Evolutionary conservation across 2,888 invertebrate species (phyloP), one percentile per base, ranked within the genome.

Genomic region (Aphidius colemani): DNA sequence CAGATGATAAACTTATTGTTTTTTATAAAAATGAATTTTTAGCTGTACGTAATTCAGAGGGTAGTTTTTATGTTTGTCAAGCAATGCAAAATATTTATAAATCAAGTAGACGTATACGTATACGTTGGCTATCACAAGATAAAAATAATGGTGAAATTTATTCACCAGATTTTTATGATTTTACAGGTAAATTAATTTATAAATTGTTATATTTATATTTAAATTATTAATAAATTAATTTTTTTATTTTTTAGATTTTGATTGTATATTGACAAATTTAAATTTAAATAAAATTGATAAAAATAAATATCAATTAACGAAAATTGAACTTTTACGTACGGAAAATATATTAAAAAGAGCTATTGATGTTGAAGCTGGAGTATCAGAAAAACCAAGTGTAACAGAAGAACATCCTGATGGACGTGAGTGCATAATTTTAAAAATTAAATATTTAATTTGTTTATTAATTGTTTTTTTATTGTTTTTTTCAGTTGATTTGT

Each of bases 1-100:
- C 85, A 53, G 93, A 93, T 73, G 93, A 94, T 70, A 93, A 92
- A 77, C 88, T 94, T 50, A 91, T 93, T 73, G 90, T 94, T 3
- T 94, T 95, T 80, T 94, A 94, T 83, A 95, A 94, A 89, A 93
- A 93, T 78, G 94, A 95, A 83, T 95, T 94, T 84, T 84, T 96
- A 77, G 96, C 95, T 2, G 94, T 96, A 0, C 88, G 96, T 71
- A 96, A 95, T 80, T 91, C 92, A 0, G 94, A 94, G 79, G 94
- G 94, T 71, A 88, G 91, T 68, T 93, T 93, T 84, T 94, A 91
- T 81, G 88, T 96, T 65, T 96, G 96, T 81, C 94, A 95, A 82
- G 89, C 94, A 1, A 88, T 92, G 84, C 95, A 95, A 84, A 95
- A 96, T 82, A 92, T 96, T 65, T 94, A 93, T 83, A 92, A 92